Evolutionary conservation across 2,888 invertebrate genomes (phyloP).

Genomic region (Neoitamus cyanurus): DNA sequence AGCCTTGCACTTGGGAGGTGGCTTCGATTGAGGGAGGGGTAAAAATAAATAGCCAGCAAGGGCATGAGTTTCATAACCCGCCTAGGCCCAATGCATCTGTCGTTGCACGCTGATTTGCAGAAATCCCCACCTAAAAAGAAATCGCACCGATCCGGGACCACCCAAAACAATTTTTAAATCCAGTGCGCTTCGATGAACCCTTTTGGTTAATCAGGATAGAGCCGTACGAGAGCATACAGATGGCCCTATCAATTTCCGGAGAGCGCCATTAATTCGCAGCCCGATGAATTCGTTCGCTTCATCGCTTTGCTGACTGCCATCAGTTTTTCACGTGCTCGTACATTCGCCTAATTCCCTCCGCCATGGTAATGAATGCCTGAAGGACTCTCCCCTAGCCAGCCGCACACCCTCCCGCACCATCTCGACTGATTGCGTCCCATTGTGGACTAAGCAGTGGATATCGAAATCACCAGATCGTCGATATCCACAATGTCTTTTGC

Average conservation of each 20-base stretch:
- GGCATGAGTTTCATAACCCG: not conserved
- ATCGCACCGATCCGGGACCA: not conserved
- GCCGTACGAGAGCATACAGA: not conserved
- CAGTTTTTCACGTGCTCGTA: not conserved
- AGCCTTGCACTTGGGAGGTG: not conserved
- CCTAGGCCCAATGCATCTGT: too few relatives aligned
- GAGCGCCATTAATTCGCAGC: not conserved
- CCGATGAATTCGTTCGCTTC: not conserved
- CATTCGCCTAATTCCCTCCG: not conserved
- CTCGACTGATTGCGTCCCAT: not conserved
- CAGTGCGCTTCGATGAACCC: not conserved
- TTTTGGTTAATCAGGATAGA: not conserved
- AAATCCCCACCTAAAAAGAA: not conserved
- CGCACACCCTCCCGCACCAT: not conserved
- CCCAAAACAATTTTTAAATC: not conserved
- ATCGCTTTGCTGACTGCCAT: not conserved
- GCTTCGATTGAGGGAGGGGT: not conserved
- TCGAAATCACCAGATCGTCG: not conserved
- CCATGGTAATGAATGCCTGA: not conserved
- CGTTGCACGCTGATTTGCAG: not conserved
- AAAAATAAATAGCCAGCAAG: not conserved
- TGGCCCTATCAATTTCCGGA: not conserved
- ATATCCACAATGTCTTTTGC: not conserved
- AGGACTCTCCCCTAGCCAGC: not conserved
- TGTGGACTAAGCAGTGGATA: not conserved